A percentile compares a stretch with the other conserved stretches of the same genome.
Evolutionary conservation across 92 coral and sea anemone species (phyloP).

Genomic region (Phenganax marumi): DNA sequence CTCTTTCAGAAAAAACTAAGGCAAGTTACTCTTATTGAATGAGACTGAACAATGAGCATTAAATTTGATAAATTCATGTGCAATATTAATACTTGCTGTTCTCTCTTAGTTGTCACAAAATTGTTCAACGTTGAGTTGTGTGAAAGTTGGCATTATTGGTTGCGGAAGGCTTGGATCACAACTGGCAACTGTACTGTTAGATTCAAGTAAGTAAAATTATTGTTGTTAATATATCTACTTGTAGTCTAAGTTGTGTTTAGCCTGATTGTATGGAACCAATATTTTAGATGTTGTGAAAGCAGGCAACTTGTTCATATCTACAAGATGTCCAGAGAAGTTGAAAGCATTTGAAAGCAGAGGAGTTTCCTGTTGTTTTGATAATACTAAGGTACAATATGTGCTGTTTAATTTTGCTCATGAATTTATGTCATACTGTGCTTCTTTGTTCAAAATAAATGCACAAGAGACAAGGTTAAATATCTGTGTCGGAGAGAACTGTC

Average conservation of each 20-base stretch:
- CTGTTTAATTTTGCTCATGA: not conserved
- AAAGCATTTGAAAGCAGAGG: constrained; percentile 73
- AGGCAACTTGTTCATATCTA: constrained; percentile 75
- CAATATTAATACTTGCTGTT: no score
- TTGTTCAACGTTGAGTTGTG: constrained; percentile 69
- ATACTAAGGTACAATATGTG: constrained; percentile 63
- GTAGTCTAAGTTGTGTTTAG: not conserved
- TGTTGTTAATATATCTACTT: not conserved
- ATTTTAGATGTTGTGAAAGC: constrained; percentile 79
- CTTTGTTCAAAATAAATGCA: not conserved
- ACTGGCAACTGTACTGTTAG: constrained; percentile 76
- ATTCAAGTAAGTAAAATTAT: constrained; percentile 67
- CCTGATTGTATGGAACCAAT: not conserved
- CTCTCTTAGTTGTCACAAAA: no score
- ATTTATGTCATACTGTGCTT: not conserved
- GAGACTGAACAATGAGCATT: no score
- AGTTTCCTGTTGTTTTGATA: constrained; percentile 90
- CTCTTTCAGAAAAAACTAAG: constrained; percentile 63
- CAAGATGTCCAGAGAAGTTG: constrained; percentile 90
- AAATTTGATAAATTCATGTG: no score
- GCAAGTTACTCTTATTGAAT: not conserved
- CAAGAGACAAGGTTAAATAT: not conserved
- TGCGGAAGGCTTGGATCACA: constrained; percentile 95
- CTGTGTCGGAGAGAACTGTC: not conserved
- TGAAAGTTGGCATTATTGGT: constrained; percentile 91